These are phyloP conservation scores for Cygnus buccinator DNA, from an alignment of 2,113 vertebrate species.

Conservation along the genomic window DNA sequence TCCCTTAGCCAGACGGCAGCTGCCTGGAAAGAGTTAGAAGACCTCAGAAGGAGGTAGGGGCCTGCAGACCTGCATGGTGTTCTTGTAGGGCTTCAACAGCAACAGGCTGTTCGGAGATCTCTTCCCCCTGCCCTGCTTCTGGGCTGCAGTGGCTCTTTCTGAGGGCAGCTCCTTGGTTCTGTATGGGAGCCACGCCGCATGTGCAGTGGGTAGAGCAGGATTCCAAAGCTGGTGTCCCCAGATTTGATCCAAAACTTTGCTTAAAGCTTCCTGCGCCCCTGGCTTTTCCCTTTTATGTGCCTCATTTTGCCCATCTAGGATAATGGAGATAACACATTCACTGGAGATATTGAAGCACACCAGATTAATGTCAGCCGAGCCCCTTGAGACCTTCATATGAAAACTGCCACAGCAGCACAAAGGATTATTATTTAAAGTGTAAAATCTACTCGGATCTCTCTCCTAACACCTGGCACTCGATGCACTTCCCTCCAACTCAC, in stretches of 20 bases:
- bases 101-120: background rate
- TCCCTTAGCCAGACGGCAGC: background rate
- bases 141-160: background rate
- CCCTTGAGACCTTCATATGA: background rate
- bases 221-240: background rate
- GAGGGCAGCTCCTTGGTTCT: background rate
- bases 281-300: background rate
- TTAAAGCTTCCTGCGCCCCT: background rate
- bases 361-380: background rate
- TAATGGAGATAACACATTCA: background rate
- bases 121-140: background rate
- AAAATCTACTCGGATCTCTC: conserved; percentile 14
- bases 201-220: background rate
- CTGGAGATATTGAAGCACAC: background rate
- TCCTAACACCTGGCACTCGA: background rate
- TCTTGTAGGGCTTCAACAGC: background rate
- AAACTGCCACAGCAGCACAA: background rate
- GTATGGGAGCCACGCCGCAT: fast-evolving
- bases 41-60: background rate
- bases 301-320: background rate
- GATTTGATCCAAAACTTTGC: background rate
- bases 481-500: background rate
- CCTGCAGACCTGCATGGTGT: background rate
- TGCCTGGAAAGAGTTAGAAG: background rate
- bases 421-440: background rate